phyloP scores from a whole-genome alignment of 2,797 vertebrate genomes.

The Balearica regulorum region DNA sequence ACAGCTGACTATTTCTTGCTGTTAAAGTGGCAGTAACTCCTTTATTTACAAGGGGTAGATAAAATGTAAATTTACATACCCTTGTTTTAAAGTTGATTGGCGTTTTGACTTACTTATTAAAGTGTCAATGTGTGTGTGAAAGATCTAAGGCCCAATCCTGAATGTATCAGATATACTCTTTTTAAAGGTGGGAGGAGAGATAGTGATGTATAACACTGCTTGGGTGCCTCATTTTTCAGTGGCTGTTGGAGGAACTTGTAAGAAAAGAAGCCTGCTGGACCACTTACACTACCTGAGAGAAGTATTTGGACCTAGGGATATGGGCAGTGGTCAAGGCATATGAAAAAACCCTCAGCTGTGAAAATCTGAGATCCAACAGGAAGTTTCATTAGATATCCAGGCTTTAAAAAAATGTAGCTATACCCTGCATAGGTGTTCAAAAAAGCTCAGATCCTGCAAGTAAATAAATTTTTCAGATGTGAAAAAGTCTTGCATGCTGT shows the following conservation, averaged over 20 bases:
- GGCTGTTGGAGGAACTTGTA: background rate
- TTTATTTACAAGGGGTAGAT: background rate
- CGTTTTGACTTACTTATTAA: background rate
- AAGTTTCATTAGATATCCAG: background rate
- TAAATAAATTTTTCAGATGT: background rate
- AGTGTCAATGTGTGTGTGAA: background rate
- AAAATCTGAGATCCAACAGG: background rate
- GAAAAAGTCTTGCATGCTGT: background rate
- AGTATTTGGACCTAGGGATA: background rate
- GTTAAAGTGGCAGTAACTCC: background rate
- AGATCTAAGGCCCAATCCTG: background rate
- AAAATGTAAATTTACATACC: background rate
- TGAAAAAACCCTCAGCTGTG: background rate
- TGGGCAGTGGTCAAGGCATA: background rate
- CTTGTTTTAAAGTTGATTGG: background rate
- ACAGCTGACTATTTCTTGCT: background rate
- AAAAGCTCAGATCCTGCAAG: background rate
- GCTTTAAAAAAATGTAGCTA: background rate
- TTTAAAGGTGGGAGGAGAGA: background rate
- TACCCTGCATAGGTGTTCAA: background rate
- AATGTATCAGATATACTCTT: background rate
- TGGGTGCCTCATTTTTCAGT: background rate
- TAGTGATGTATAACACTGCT: background rate
- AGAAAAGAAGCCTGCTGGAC: background rate
- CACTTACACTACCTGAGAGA: background rate